These are phyloP conservation scores for Hippocampus zosterae DNA, from an alignment of 2,113 vertebrate species.

Conservation along the genomic window DNA sequence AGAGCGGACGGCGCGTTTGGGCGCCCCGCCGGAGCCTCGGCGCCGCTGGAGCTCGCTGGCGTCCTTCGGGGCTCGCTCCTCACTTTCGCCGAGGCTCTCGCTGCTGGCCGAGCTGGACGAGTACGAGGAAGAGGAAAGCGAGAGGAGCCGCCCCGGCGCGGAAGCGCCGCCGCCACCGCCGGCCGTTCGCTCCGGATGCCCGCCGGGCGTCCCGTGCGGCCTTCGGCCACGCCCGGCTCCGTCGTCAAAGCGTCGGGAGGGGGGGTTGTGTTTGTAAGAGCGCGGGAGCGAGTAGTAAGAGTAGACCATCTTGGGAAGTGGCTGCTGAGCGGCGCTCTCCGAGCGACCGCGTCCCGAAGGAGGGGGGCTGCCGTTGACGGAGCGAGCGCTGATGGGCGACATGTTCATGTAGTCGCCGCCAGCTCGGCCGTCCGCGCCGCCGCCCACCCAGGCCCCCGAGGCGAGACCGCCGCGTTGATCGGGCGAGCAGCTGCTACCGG, in stretches of 20 bases:
- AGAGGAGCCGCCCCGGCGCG: conserved; percentile 53
- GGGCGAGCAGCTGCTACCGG: conserved; percentile 75
- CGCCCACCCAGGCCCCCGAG: conserved; percentile 59
- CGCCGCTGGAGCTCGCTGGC: conserved; percentile 52
- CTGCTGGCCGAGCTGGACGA: conserved; percentile 78
- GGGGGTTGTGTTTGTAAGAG: conserved; percentile 70
- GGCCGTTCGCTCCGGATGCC: conserved; percentile 39
- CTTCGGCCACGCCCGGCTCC: conserved; percentile 60
- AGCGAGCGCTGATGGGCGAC: conserved; percentile 74
- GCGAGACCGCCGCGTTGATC: conserved; percentile 65
- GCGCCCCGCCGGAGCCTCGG: conserved; percentile 43
- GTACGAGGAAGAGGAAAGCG: conserved; percentile 73
- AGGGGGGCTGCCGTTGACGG: conserved; percentile 67
- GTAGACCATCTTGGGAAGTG: conserved; percentile 72
- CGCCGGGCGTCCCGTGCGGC: conserved; percentile 38
- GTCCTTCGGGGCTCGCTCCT: conserved; percentile 63
- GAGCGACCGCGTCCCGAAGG: conserved; percentile 45
- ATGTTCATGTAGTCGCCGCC: conserved; percentile 81
- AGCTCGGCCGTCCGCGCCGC: conserved; percentile 61
- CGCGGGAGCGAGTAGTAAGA: conserved; percentile 73
- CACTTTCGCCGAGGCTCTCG: conserved; percentile 76
- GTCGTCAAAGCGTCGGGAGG: conserved; percentile 58
- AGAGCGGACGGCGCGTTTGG: conserved; percentile 53
- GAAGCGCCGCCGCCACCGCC: conserved; percentile 21
- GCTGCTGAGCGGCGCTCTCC: conserved; percentile 58